phyloP scores from a whole-genome alignment of 1,140 invertebrate genomes.

The Pectinophora gossypiella region DNA sequence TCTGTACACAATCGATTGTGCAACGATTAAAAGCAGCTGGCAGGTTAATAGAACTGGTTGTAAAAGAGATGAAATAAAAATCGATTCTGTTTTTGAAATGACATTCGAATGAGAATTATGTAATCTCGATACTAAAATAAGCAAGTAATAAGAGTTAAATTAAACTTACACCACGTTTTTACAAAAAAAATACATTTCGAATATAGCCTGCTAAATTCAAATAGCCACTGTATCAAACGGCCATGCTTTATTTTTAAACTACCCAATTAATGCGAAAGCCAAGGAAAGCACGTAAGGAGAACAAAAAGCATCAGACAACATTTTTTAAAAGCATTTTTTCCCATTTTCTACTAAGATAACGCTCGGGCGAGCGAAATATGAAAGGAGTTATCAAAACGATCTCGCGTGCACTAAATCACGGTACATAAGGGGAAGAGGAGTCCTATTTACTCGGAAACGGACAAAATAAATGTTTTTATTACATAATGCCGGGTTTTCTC shows the following conservation, averaged over 20 bases:
- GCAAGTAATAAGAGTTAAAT: no score
- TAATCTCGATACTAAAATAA: no score
- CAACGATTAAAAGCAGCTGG: not conserved
- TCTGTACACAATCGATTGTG: not conserved
- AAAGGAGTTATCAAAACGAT: slow-evolving; percentile 72
- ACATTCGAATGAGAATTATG: no score
- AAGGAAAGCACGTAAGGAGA: slow-evolving; percentile 17
- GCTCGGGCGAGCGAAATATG: slow-evolving; percentile 62
- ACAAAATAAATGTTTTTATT: slow-evolving; percentile 74
- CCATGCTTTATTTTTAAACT: not conserved
- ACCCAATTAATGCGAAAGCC: slow-evolving; percentile 9
- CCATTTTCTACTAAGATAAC: slow-evolving; percentile 69
- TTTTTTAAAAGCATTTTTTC: slow-evolving; percentile 40
- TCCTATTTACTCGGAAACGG: slow-evolving; percentile 71
- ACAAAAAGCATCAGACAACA: slow-evolving; percentile 10
- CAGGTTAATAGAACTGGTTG: no score
- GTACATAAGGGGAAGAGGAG: slow-evolving; percentile 70
- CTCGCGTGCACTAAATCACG: slow-evolving; percentile 70
- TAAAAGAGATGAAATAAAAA: no score
- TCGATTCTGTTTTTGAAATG: no score
- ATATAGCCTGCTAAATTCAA: no score
- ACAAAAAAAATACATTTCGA: no score
- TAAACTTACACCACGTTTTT: no score
- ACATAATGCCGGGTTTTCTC: slow-evolving; percentile 71
- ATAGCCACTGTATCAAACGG: no score